Base-by-base conservation (phyloP, 2,113 vertebrate species). In the Trogon melanurus region DNA sequence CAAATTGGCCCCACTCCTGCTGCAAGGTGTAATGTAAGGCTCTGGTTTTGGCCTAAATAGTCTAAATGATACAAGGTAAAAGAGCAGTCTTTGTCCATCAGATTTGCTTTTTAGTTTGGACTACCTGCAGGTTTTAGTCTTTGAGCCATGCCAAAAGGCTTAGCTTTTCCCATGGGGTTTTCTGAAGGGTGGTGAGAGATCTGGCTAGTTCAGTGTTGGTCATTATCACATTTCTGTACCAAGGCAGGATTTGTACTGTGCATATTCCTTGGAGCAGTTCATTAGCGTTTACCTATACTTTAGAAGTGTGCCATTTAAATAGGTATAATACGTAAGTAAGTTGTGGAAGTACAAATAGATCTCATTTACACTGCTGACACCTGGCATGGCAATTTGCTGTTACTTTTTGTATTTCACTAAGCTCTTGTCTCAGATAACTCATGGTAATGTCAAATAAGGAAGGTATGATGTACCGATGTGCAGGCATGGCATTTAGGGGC, bases 1-100 rank as follows among this genome's bases (percentile, higher is more conserved):
- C 18, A 57, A 10, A 32, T 84, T 2, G 1, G 6, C 50, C 4
- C 5, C 2, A 3, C 5, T 60, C 18, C 21, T 22, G 13, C 17
- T 53, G 10, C 23, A 45, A 72, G 36, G 13, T 45, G 32, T 13
- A 20, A 6, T 7, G 15, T 61, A 61, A 76, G 34, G 10, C 58
- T 73, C 17, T 11, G 8, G 8, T 32, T 86, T 47, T 70, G 72
- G 50, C 36, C 32, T 72, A 36, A 8, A 6, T 19, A 26, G 23
- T 53, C 60, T 54, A 47, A 48, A 88, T 16, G 3, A 48, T 29
- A 9, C 1, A 19, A 26, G 19, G 21, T 62, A 22, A n/a, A 56
- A 65, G 4, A 79, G 9, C 10, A 53, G 2, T 34, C 16, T 64
- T 26, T 53, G 29, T 61, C n/a, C 11, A 4, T 0, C 47, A 41